Percentiles rank a stretch among this genome's conserved stretches.
Conservation (phyloP, 1,140 invertebrate species). For the Octopus bimaculoides region DNA sequence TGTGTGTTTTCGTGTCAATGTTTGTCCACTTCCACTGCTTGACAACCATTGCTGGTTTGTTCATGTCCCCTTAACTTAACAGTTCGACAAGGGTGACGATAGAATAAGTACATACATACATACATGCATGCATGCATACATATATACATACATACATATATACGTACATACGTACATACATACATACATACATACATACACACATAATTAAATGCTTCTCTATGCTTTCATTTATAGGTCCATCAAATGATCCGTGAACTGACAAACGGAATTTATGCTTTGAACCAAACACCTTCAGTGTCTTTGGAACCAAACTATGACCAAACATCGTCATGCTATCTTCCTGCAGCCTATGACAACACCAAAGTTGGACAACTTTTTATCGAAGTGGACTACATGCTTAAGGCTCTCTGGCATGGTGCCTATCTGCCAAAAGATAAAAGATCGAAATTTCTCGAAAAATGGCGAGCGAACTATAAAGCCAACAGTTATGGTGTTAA, state of each 20-base stretch:
- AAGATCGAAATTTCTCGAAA: constrained; percentile 54
- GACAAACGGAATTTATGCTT: constrained; percentile 53
- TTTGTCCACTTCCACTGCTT: too few species aligned
- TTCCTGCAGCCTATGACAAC: constrained; percentile 56
- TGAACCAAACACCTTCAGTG: constrained; percentile 54
- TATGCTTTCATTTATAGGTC: constrained; percentile 30
- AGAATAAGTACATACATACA: too few species aligned
- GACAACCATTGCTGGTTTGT: too few species aligned
- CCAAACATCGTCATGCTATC: constrained; percentile 47
- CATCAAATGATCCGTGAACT: constrained; percentile 56
- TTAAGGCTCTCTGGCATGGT: constrained; percentile 57
- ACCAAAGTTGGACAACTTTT: constrained; percentile 52
- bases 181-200: too few species aligned
- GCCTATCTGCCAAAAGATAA: constrained; percentile 56
- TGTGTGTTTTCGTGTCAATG: too few species aligned
- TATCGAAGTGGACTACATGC: constrained; percentile 55
- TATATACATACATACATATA: too few species aligned
- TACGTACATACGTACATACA: too few species aligned
- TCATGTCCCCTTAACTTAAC: too few species aligned
- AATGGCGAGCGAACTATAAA: constrained; percentile 53
- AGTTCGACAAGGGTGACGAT: too few species aligned
- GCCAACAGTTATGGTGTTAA: constrained; percentile 46
- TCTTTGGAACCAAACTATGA: constrained; percentile 55
- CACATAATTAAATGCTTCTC: too few species aligned
- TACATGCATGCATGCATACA: too few species aligned